Percentiles rank a stretch among this genome's conserved stretches.
Conservation (phyloP, 2,888 invertebrate genomes). For the Stenurella melanura region DNA sequence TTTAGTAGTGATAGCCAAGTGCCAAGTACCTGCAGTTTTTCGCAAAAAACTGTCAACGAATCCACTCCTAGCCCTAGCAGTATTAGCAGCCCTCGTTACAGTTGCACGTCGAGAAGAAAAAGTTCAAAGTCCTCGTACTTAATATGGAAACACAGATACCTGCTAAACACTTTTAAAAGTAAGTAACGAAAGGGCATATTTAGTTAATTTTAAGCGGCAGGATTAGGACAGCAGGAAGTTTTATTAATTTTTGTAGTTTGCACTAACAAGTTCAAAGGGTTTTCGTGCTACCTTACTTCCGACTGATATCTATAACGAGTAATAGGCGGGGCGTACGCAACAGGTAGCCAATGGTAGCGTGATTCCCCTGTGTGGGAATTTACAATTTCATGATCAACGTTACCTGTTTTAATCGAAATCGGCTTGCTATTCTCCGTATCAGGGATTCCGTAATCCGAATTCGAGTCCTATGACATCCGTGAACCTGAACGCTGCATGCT, state of each 20-base stretch:
- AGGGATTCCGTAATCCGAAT: conserved; percentile 44
- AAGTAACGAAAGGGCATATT: conserved; percentile 59
- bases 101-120: conserved; percentile 50
- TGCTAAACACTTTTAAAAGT: conserved; percentile 67
- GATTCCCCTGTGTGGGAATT: conserved; percentile 54
- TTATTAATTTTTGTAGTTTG: background rate
- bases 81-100: conserved; percentile 47
- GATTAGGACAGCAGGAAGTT: conserved; percentile 1
- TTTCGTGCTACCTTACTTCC: conserved; percentile 23
- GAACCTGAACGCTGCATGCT: conserved; percentile 22
- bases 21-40: conserved; percentile 46
- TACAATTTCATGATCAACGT: conserved; percentile 52
- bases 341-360: conserved; percentile 69
- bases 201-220: background rate
- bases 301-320: conserved; percentile 59
- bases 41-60: conserved; percentile 24
- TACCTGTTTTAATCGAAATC: conserved; percentile 53
- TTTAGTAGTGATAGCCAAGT: conserved; percentile 49
- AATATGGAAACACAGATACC: conserved; percentile 63
- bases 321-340: conserved; percentile 68
- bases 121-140: conserved; percentile 57
- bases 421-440: conserved; percentile 50
- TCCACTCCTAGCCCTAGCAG: conserved; percentile 42
- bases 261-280: background rate
- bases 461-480: conserved; percentile 9